Percentiles rank a stretch among this genome's conserved stretches.
phyloP scores from a whole-genome alignment of 2,888 invertebrate species.

The Caenorhabditis uteleia region DNA sequence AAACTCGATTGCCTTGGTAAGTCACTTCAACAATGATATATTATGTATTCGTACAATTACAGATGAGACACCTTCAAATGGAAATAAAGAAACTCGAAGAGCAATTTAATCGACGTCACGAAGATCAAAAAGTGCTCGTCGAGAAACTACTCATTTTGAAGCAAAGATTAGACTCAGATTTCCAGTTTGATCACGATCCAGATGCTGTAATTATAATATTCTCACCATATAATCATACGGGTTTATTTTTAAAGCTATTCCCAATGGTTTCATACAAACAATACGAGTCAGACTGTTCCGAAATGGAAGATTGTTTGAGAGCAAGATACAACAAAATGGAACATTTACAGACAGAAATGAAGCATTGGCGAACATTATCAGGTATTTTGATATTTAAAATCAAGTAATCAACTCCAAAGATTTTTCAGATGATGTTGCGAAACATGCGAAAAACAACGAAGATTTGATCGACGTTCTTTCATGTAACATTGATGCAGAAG shows the following conservation, averaged over 20 bases:
- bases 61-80: constrained; percentile 20
- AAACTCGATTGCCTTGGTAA: constrained; percentile 18
- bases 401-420: background rate
- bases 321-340: constrained; percentile 12
- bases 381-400: background rate
- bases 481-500: constrained; percentile 16
- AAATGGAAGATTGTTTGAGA: constrained; percentile 21
- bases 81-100: constrained; percentile 23
- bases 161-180: constrained; percentile 14
- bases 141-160: constrained; percentile 21
- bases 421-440: constrained; percentile 8
- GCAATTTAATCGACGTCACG: constrained; percentile 20
- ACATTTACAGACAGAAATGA: constrained; percentile 16
- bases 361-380: constrained; percentile 7
- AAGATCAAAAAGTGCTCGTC: constrained; percentile 21
- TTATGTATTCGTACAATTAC: background rate
- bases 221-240: too few relatives aligned
- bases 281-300: constrained; percentile 8
- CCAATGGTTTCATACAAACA: constrained; percentile 8
- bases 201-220: constrained; percentile 13
- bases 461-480: constrained; percentile 12
- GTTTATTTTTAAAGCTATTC: constrained; percentile 17
- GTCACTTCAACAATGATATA: background rate
- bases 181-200: constrained; percentile 19
- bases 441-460: constrained; percentile 7